Evolutionary conservation across 2,888 invertebrate genomes (phyloP).

Genomic region (Drosophila buzzatii): DNA sequence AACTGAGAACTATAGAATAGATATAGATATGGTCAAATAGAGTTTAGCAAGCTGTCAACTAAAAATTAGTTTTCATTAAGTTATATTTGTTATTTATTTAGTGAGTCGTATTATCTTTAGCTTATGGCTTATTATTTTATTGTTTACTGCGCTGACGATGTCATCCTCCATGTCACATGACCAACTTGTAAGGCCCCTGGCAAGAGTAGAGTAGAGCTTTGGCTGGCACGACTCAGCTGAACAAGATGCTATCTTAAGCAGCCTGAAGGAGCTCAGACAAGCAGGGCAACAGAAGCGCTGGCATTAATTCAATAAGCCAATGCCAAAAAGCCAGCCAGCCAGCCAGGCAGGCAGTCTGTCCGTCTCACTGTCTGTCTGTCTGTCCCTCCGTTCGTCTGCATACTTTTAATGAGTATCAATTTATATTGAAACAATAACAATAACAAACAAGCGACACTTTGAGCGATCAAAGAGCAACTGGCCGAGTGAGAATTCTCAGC

Average conservation of each 20-base stretch:
- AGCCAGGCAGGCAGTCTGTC: conserved; percentile 13
- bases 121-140: background rate
- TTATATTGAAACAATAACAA: conserved; percentile 65
- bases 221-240: conserved; percentile 48
- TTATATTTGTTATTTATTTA: background rate
- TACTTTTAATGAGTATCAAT: conserved; percentile 66
- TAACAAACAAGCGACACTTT: conserved; percentile 39
- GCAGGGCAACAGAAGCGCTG: conserved; percentile 51
- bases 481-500: conserved; percentile 28
- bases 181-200: background rate
- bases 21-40: background rate
- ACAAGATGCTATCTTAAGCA: conserved; percentile 74
- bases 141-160: background rate
- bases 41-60: background rate
- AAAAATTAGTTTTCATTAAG: background rate
- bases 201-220: conserved; percentile 3
- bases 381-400: conserved; percentile 14
- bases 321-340: conserved; percentile 29
- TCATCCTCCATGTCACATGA: background rate
- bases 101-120: background rate
- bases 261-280: conserved; percentile 38
- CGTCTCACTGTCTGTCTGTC: conserved; percentile 3
- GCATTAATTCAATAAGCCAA: conserved; percentile 70
- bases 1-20: background rate
- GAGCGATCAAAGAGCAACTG: conserved; percentile 5